Base-by-base conservation (phyloP, 2,888 invertebrate species). In the Steromphala cineraria region DNA sequence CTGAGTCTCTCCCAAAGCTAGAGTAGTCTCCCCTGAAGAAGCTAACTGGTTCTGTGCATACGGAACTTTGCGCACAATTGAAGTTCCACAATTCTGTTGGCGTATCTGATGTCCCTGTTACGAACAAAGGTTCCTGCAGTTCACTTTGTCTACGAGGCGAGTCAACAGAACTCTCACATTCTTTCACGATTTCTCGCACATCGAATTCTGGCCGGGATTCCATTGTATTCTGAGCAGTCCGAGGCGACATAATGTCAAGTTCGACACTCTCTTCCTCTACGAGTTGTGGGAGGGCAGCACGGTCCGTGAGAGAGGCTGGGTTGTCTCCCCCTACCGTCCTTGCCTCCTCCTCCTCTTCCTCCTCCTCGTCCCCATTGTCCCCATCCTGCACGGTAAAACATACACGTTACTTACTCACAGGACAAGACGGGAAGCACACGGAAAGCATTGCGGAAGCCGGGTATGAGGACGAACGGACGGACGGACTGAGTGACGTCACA, bases 301-400 rank as follows among this genome's bases (percentile, higher is more conserved):
- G 31, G n/a, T 36, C 76, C 21, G 31, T 28, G 5, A 19, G 56
- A 31, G 28, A 17, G 21, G 31, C 46, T 56, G 56, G 46, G 24
- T 67, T 67, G n/a, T 67, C 67, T 19, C 40, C 78, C 15, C 24
- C 28, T 17, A 28, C 67, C 15, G 21, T 52, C 24, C 24, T 17
- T 17, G 28, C 67, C 15, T 13, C 28, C 24, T 15, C 24, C 40
- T 36, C 46, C 24, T 62, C 56, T 31, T n/a, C 36, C 15, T 78
- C 56, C 62, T 36, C 55, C 53, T 24, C 56, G 2, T 62, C 78
- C 46, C 19, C 36, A n/a, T 31, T 46, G 28, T 36, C 74, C 15
- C 36, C 46, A 1, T 67, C 78, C 71, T 67, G 55, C n/a, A 55
- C 36, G 55, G 76, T n/a, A 76, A 76, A 76, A 71, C 71, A 31